Percentiles rank a stretch among this genome's conserved stretches.
These are phyloP conservation scores for Okamejei kenojei DNA, from an alignment of 2,797 vertebrate genomes.

Conservation along the genomic window DNA sequence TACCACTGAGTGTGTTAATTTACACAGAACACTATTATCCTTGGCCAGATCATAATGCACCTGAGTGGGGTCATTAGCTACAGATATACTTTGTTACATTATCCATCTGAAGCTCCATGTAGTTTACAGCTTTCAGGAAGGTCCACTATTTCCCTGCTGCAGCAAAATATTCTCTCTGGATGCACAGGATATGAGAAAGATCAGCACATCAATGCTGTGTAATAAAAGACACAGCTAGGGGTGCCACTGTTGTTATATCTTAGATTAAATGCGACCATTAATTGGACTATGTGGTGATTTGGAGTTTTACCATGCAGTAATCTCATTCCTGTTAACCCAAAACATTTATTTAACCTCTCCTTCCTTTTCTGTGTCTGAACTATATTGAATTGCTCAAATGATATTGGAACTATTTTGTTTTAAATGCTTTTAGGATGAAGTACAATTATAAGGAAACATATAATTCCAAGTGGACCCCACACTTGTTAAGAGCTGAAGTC, in stretches of 20 bases:
- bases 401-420: neutral
- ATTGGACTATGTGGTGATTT: conserved; percentile 36
- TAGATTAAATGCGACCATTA: conserved; percentile 33
- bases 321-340: conserved; percentile 13
- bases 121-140: conserved; percentile 29
- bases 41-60: conserved; percentile 71
- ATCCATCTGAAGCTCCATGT: conserved; percentile 1
- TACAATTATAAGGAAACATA: neutral
- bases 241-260: conserved; percentile 32
- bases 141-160: conserved; percentile 16
- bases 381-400: neutral
- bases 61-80: conserved; percentile 75
- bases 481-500: neutral
- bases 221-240: conserved; percentile 35
- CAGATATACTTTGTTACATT: conserved; percentile 48
- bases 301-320: conserved; percentile 12
- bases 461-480: neutral
- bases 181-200: conserved; percentile 31
- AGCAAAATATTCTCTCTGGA: conserved; percentile 29
- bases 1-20: conserved; percentile 99
- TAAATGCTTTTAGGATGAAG: neutral
- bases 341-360: conserved; percentile 21
- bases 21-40: conserved; percentile 83
- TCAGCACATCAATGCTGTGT: conserved; percentile 18
- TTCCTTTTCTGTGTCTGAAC: neutral